Evolutionary conservation across 1,140 invertebrate genomes (phyloP).

Genomic region (Drosophila trapezifrons): DNA sequence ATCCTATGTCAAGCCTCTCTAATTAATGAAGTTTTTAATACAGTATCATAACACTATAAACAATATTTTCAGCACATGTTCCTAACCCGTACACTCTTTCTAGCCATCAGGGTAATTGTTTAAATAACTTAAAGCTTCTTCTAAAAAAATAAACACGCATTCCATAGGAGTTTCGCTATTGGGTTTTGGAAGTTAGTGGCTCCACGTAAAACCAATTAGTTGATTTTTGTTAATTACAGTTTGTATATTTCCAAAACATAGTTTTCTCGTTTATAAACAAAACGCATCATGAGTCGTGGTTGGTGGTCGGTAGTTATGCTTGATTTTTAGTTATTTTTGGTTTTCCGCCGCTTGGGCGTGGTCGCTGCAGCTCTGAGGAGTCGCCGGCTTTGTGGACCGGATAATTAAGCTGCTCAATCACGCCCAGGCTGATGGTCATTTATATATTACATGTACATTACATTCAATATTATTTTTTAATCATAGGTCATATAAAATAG

Average conservation of each 20-base stretch:
- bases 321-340: slow-evolving; percentile 44
- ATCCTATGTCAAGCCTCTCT: too few species aligned
- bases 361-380: slow-evolving; percentile 66
- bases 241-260: slow-evolving; percentile 57
- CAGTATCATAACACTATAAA: too few species aligned
- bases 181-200: slow-evolving; percentile 3
- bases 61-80: not conserved
- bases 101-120: slow-evolving; percentile 10
- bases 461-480: slow-evolving; percentile 65
- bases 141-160: not conserved
- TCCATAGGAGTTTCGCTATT: not conserved
- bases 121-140: not conserved
- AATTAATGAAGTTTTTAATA: too few species aligned
- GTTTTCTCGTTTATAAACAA: slow-evolving; percentile 50
- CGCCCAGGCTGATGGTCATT: slow-evolving; percentile 25
- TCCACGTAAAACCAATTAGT: slow-evolving; percentile 29
- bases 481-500: slow-evolving; percentile 63
- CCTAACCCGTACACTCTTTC: not conserved
- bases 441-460: slow-evolving; percentile 58
- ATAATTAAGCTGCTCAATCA: slow-evolving; percentile 51
- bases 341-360: slow-evolving; percentile 33
- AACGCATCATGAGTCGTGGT: slow-evolving; percentile 41
- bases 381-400: slow-evolving; percentile 8
- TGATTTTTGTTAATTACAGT: slow-evolving; percentile 28
- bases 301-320: slow-evolving; percentile 22